Conservation (phyloP, 2,888 invertebrate genomes). For the Tetropium fuscum region DNA sequence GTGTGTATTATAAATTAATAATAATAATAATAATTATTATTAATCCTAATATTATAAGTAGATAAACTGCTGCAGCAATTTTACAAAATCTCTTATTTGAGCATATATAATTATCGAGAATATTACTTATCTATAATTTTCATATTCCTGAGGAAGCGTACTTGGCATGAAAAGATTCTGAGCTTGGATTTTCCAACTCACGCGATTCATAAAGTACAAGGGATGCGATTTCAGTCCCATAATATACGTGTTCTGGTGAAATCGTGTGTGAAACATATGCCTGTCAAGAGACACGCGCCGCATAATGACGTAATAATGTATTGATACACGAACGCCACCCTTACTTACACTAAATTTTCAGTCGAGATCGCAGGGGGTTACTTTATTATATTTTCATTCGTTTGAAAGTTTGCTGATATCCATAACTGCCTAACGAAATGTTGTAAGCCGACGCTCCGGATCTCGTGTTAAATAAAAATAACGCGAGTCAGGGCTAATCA, state of each 20-base stretch:
- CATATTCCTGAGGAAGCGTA: no score
- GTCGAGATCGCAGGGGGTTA: slow-evolving; percentile 7
- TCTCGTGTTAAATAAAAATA: no score
- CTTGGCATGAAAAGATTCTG: background rate
- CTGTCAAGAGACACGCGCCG: slow-evolving; percentile 64
- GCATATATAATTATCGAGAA: no score
- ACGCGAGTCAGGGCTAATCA: no score
- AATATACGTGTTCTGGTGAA: slow-evolving; percentile 56
- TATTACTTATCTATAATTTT: no score
- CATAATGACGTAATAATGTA: slow-evolving; percentile 67
- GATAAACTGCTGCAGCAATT: no score
- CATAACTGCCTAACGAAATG: no score
- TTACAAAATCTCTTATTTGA: no score
- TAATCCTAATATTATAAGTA: no score
- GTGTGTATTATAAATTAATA: no score
- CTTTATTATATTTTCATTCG: slow-evolving; percentile 21
- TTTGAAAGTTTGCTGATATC: background rate
- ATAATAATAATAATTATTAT: no score
- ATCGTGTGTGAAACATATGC: slow-evolving; percentile 66
- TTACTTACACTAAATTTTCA: slow-evolving; percentile 45
- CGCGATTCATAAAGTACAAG: slow-evolving; percentile 23
- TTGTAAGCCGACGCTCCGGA: no score
- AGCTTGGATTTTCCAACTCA: slow-evolving; percentile 7
- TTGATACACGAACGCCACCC: slow-evolving; percentile 60
- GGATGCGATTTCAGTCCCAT: slow-evolving; percentile 35